Evolutionary conservation across 2,113 vertebrate genomes (phyloP).

Genomic region (Irena cyanogastra): DNA sequence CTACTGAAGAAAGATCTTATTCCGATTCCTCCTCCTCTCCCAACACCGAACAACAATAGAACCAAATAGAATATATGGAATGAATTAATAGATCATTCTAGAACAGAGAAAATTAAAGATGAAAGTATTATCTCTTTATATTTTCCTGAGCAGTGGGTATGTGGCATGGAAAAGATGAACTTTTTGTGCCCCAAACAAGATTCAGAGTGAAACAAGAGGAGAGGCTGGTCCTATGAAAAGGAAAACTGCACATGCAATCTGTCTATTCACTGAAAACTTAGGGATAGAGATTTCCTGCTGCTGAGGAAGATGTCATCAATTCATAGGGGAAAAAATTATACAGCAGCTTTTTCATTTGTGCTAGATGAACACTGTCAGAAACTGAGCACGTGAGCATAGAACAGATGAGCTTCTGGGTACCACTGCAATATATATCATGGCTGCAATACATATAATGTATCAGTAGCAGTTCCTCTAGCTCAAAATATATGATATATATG

Average conservation of each 20-base stretch:
- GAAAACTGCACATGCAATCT: background rate
- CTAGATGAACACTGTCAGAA: background rate
- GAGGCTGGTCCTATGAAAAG: background rate
- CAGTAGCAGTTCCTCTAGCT: background rate
- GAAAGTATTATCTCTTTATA: background rate
- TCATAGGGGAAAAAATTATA: background rate
- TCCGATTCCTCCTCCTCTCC: accelerated
- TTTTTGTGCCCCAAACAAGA: background rate
- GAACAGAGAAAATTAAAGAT: background rate
- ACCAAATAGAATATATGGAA: background rate
- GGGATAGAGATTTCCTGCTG: background rate
- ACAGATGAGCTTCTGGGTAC: background rate
- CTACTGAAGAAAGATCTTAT: background rate
- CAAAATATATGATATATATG: background rate
- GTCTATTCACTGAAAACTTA: background rate
- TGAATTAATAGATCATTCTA: background rate
- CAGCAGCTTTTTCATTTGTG: background rate
- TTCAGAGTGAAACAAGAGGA: background rate
- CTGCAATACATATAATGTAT: background rate
- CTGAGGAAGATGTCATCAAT: background rate
- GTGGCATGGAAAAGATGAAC: background rate
- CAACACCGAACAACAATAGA: background rate
- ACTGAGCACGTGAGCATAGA: background rate
- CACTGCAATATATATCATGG: background rate
- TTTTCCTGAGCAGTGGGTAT: background rate